Evolutionary conservation across 2,113 vertebrate species (phyloP).

Genomic region (Lagenorhynchus albirostris): DNA sequence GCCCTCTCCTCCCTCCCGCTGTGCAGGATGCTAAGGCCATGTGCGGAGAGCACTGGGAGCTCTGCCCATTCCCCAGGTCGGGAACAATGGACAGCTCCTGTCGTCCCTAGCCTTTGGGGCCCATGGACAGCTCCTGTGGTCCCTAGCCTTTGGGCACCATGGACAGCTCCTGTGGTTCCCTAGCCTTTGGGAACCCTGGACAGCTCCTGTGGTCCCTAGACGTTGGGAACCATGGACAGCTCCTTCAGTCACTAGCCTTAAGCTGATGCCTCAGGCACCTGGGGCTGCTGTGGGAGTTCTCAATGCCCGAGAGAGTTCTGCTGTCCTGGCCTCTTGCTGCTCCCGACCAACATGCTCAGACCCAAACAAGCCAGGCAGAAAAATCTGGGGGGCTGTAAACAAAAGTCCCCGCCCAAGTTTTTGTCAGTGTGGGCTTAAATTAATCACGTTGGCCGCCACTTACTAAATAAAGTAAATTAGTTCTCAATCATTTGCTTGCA

Average conservation of each 20-base stretch:
- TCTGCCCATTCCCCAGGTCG: neutral
- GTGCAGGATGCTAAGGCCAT: neutral
- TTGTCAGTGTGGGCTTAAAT: slow-evolving; percentile 25
- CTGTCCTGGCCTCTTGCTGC: neutral
- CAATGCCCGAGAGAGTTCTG: neutral
- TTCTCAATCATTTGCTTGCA: slow-evolving; percentile 69
- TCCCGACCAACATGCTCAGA: neutral
- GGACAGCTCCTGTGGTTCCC: neutral
- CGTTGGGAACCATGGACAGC: neutral
- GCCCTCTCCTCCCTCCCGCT: neutral
- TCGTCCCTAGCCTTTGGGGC: neutral
- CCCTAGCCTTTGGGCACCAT: no score
- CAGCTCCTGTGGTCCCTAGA: neutral
- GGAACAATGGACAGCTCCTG: neutral
- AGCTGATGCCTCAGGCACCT: neutral
- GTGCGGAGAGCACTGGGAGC: neutral
- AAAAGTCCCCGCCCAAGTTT: neutral
- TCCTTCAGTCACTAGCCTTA: rapidly evolving
- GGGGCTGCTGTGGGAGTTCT: rapidly evolving
- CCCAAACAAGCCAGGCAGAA: neutral
- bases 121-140: neutral
- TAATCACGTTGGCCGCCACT: slow-evolving; percentile 21
- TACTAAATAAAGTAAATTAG: slow-evolving; percentile 77
- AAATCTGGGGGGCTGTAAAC: slow-evolving; percentile 8
- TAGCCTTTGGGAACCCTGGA: no score